Evolutionary conservation across 2,797 vertebrate species (phyloP), one percentile per base, ranked within the genome.

Genomic region (Eleutherodactylus coqui): DNA sequence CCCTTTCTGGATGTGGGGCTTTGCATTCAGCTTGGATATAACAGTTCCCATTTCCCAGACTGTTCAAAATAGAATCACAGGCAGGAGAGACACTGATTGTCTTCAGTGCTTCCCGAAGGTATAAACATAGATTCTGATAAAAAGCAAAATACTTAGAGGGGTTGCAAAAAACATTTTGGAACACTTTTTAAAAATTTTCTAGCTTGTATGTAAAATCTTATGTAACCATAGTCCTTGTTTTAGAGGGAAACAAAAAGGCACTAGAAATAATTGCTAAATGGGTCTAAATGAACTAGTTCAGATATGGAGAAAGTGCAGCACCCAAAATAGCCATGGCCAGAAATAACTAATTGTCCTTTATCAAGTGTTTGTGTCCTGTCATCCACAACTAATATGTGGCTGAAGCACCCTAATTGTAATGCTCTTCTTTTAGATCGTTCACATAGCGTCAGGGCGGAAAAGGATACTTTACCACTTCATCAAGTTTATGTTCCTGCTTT

Each of bases 301-400:
- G 41, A 2, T 75, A 1, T 32, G 17, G 27, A n/a, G 21, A 38
- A 51, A 2, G 21, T 8, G n/a, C 36, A 24, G 32, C 51, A 53
- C 32, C 47, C 49, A 29, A 51, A 82, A 82, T 82, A 72, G 47
- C 49, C 47, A 17, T 2, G 49, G 29, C 47, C 79, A 72, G 38
- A 53, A 82, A 82, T 82, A 82, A 55, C 80, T 36, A 69, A 81
- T 81, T 72, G 67, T 82, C 47, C 67, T 16, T 55, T 82, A 67
- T 72, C 34, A 13, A 53, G 49, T 82, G 47, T 82, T 82, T 72
- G 47, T 43, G 45, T 17, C 67, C 47, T 55, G 49, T 82, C 64
- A 82, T 43, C 64, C 80, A 55, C 72, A 51, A 82, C 64, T 72
- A 72, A 82, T 36, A 72, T n/a, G 79, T 38, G 24, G 47, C 67